Evolutionary conservation across 2,888 invertebrate species (phyloP).

Genomic region (Sarcophaga carnaria): DNA sequence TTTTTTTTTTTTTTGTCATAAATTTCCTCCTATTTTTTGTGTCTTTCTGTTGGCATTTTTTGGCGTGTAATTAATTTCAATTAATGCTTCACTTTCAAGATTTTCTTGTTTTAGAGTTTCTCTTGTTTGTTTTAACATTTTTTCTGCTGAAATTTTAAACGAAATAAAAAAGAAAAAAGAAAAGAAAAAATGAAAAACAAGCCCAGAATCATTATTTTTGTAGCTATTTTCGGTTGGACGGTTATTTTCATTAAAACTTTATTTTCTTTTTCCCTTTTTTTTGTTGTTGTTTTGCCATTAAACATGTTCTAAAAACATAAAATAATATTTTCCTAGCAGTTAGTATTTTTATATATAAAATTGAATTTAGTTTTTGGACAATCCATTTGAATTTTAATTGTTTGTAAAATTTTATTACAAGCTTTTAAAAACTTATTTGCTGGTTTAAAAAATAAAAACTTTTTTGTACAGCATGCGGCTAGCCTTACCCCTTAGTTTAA

Average conservation of each 20-base stretch:
- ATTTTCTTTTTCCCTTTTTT: neutral
- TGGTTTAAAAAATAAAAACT: too few relatives aligned
- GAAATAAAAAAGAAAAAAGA: neutral
- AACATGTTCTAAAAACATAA: neutral
- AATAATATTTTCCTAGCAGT: too few relatives aligned
- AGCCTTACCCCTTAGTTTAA: too few relatives aligned
- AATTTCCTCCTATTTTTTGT: neutral
- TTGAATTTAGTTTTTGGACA: too few relatives aligned
- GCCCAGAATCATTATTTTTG: slow-evolving; percentile 30
- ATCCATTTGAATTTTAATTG: too few relatives aligned
- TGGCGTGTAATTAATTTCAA: slow-evolving; percentile 31
- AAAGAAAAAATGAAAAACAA: neutral
- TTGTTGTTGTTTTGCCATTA: neutral
- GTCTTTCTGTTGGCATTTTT: neutral
- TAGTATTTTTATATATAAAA: too few relatives aligned
- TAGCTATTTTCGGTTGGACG: slow-evolving; percentile 41
- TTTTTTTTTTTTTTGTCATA: neutral
- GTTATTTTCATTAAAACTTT: slow-evolving; percentile 35
- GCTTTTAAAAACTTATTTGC: too few relatives aligned
- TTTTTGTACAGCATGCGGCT: too few relatives aligned
- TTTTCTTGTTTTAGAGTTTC: slow-evolving; percentile 7
- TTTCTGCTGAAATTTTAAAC: neutral
- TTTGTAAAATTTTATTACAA: too few relatives aligned
- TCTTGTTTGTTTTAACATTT: neutral
- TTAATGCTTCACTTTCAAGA: slow-evolving; percentile 32